These are phyloP conservation scores for Harpalus rubripes DNA, from an alignment of 2,888 invertebrate species.

Conservation along the genomic window DNA sequence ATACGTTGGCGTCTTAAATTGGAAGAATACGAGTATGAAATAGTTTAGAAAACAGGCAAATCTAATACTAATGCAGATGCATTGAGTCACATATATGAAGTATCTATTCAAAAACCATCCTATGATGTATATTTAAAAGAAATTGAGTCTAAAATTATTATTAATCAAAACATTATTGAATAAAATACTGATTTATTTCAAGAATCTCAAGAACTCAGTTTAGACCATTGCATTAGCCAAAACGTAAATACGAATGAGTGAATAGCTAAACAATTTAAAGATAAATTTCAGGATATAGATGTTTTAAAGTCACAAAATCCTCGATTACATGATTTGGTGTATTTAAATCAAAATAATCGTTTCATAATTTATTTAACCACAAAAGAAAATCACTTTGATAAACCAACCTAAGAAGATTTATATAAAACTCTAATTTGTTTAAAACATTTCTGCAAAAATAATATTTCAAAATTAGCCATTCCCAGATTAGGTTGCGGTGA, in stretches of 20 bases:
- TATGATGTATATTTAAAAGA: neutral
- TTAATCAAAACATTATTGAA: neutral
- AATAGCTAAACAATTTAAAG: too few species aligned
- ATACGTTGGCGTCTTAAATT: constrained; percentile 72
- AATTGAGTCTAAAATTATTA: neutral
- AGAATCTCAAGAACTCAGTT: neutral
- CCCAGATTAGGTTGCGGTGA: neutral
- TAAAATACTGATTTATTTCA: neutral
- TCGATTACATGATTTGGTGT: too few species aligned
- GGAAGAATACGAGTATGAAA: constrained; percentile 73
- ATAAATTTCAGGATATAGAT: neutral
- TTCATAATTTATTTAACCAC: neutral
- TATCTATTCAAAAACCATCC: neutral
- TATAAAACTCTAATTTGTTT: neutral
- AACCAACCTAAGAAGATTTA: neutral
- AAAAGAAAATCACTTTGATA: neutral
- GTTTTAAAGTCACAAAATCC: too few species aligned
- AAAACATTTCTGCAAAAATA: neutral
- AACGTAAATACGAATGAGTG: neutral
- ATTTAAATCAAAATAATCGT: too few species aligned
- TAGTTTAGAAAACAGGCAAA: constrained; percentile 72
- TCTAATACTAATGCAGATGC: constrained; percentile 72
- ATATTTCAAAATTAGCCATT: neutral
- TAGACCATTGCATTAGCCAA: neutral
- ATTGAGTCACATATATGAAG: constrained; percentile 68